A percentile compares a stretch with the other conserved stretches of the same genome.
Conservation (phyloP, 2,888 invertebrate genomes). For the Apamea sordens region DNA sequence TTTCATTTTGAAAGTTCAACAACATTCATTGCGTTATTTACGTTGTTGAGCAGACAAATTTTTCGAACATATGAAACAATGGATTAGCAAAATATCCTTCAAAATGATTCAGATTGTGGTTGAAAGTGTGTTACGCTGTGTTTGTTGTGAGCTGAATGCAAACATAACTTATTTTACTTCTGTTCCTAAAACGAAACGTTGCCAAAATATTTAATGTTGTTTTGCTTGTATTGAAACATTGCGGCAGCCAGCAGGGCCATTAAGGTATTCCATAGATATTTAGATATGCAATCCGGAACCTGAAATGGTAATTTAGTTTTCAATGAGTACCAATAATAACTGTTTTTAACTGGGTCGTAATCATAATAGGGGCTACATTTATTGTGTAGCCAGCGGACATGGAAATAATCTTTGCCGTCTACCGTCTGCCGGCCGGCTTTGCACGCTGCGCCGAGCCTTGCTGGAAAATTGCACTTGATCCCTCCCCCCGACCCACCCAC, state of each 20-base stretch:
- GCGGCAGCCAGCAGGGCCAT: conserved; percentile 1
- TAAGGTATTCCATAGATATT: conserved; percentile 28
- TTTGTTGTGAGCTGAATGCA: conserved; percentile 25
- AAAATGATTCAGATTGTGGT: neutral
- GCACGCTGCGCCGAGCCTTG: conserved; percentile 70
- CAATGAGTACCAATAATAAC: conserved; percentile 48
- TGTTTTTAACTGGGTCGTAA: conserved; percentile 46
- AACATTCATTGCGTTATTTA: neutral
- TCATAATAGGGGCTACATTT: conserved; percentile 44
- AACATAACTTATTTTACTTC: conserved; percentile 27
- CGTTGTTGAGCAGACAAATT: neutral
- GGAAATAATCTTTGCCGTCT: conserved; percentile 70
- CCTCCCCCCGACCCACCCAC: conserved; percentile 68
- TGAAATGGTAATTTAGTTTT: conserved; percentile 44
- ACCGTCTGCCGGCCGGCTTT: conserved; percentile 60
- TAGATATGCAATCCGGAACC: conserved; percentile 29
- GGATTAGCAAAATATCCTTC: neutral
- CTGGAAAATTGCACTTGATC: conserved; percentile 85
- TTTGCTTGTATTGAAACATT: conserved; percentile 13
- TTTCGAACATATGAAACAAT: neutral
- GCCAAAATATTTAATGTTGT: conserved; percentile 24
- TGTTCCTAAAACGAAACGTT: conserved; percentile 21
- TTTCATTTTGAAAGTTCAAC: neutral
- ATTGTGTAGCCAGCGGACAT: conserved; percentile 62
- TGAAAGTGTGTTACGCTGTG: neutral